Conservation (phyloP, 1,140 invertebrate species). For the Papilio glaucus region DNA sequence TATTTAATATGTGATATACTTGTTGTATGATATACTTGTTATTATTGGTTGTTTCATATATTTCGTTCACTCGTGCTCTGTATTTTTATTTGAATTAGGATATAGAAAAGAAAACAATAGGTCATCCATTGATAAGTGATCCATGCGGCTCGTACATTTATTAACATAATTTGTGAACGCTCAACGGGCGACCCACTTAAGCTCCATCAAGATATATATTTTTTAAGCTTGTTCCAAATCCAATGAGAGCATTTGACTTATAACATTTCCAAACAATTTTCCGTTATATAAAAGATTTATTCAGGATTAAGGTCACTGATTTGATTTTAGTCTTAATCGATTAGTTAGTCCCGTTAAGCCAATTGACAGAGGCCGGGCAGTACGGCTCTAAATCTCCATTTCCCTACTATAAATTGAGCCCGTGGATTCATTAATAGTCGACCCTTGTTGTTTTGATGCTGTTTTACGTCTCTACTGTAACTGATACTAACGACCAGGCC, state of each 20-base stretch:
- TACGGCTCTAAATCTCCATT: constrained; percentile 26
- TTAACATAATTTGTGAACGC: too few species aligned
- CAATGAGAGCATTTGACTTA: too few species aligned
- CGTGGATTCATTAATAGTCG: constrained; percentile 23
- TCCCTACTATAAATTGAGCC: constrained; percentile 10
- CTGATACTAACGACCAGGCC: constrained; percentile 24
- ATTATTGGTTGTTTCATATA: too few species aligned
- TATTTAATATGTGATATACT: too few species aligned
- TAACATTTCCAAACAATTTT: neutral
- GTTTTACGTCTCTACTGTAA: neutral
- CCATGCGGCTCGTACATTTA: too few species aligned
- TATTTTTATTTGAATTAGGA: too few species aligned
- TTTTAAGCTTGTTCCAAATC: too few species aligned
- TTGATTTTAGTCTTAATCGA: constrained; percentile 6
- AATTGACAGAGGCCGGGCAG: constrained; percentile 13
- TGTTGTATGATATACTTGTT: too few species aligned
- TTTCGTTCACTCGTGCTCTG: too few species aligned
- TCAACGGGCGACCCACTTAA: neutral
- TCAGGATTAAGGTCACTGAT: neutral
- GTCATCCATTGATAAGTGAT: too few species aligned
- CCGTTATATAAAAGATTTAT: neutral
- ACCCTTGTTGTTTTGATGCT: constrained; percentile 25
- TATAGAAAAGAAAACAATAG: too few species aligned
- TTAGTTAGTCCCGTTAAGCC: constrained; percentile 26
- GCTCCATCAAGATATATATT: too few species aligned